A percentile compares a stretch with the other conserved stretches of the same genome.
Evolutionary conservation across 2,113 vertebrate species (phyloP).

Genomic region (Isichthys henryi): DNA sequence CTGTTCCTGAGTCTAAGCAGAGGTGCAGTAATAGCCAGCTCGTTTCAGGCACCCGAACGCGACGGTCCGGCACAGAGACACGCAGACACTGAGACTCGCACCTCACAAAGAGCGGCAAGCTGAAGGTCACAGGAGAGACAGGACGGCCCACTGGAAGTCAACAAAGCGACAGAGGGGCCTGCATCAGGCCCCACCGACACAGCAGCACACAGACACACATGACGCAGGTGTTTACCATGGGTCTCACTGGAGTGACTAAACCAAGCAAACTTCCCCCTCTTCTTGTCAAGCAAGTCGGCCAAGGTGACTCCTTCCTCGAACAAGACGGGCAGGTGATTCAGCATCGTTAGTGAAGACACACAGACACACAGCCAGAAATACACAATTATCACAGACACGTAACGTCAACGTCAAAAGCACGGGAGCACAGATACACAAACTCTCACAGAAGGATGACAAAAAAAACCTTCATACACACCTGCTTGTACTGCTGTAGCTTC

Average conservation of each 20-base stretch:
- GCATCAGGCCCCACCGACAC: not conserved
- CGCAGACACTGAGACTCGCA: slow-evolving; percentile 2
- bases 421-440: not conserved
- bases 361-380: slow-evolving; percentile 15
- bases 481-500: not conserved
- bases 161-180: not conserved
- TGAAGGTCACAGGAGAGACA: not conserved
- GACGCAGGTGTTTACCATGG: slow-evolving; percentile 60
- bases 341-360: slow-evolving; percentile 37
- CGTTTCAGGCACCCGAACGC: not conserved
- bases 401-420: slow-evolving; percentile 11
- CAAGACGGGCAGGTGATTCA: slow-evolving; percentile 53
- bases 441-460: not conserved
- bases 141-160: not conserved
- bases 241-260: slow-evolving; percentile 73
- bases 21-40: slow-evolving; percentile 30
- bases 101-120: slow-evolving; percentile 13
- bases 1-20: not conserved
- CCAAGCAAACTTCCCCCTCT: slow-evolving; percentile 73
- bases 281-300: slow-evolving; percentile 65
- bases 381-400: not conserved
- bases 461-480: slow-evolving; percentile 9
- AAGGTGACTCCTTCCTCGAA: slow-evolving; percentile 54
- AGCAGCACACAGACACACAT: slow-evolving; percentile 6
- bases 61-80: slow-evolving; percentile 1